Evolutionary conservation across 1,140 invertebrate species (phyloP).

Genomic region (Eumeta japonica): DNA sequence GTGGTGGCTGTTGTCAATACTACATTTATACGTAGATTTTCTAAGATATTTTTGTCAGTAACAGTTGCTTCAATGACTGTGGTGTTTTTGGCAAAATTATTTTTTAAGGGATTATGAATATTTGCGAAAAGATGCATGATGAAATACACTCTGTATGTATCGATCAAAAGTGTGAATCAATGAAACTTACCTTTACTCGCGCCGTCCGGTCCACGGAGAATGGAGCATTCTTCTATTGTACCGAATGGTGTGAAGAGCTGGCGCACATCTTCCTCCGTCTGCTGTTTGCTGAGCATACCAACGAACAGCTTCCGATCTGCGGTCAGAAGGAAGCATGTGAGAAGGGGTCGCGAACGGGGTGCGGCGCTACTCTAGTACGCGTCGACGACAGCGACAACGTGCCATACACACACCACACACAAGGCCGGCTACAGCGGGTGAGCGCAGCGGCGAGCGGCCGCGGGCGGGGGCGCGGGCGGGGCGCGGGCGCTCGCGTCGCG

Average conservation of each 20-base stretch:
- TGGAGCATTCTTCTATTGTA: slow-evolving; percentile 98
- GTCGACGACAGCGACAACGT: too few species aligned
- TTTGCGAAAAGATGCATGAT: too few species aligned
- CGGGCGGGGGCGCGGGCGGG: background rate
- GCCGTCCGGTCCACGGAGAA: slow-evolving; percentile 94
- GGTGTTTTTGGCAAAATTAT: too few species aligned
- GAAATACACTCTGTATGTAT: too few species aligned
- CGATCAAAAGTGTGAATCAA: too few species aligned
- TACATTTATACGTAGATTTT: too few species aligned
- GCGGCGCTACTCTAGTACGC: slow-evolving; percentile 17
- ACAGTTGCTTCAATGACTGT: too few species aligned
- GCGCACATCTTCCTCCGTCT: slow-evolving; percentile 97
- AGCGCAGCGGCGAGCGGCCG: background rate
- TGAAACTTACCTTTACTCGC: slow-evolving; percentile 86
- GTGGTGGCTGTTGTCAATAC: too few species aligned
- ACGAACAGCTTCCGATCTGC: slow-evolving; percentile 98
- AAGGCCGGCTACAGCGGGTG: background rate
- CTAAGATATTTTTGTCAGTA: too few species aligned
- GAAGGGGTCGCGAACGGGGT: slow-evolving; percentile 15
- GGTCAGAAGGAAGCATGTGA: slow-evolving; percentile 18
- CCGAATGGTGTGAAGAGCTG: slow-evolving; percentile 95
- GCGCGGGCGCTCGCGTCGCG: background rate
- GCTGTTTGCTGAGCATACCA: slow-evolving; percentile 99
- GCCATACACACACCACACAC: slow-evolving; percentile 5
- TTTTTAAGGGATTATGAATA: too few species aligned